Evolutionary conservation across 2,888 invertebrate genomes (phyloP), one percentile per base, ranked within the genome.

Genomic region (Steinernema scapterisci): DNA sequence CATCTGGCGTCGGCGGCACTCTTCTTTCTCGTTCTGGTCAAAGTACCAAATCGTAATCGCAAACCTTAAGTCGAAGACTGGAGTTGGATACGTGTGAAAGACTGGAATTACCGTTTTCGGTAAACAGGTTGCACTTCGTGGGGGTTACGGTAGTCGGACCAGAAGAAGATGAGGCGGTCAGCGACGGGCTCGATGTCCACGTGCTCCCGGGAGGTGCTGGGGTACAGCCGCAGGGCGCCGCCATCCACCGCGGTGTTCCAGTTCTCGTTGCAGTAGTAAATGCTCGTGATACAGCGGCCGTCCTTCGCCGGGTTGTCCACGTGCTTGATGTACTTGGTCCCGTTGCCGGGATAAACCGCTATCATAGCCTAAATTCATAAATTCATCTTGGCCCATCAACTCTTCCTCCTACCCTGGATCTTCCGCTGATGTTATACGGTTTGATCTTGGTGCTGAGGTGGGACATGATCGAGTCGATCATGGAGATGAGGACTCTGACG

Each of bases 251-350:
- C 70, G 70, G 81, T 76, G 23, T 84, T 77, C 97, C 97, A 97
- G 89, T 95, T 92, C 87, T 93, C 91, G 90, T 97, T 97, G 86
- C 97, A 92, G 90, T 97, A 97, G 90, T 97, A 97, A 86, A 97
- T 97, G 79, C 95, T 94, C 7, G 97, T 97, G 87, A 97, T 94
- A 88, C 95, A 95, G 80, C 97, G 91, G 21, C 97, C 97, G 89
- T 97, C 97, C 86, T 92, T 92, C 89, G 95, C 95, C 6, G 97
- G 97, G 90, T 97, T 97, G 89, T 97, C 97, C 52, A 97, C 95
- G 89, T 97, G 97, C 89, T 95, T 94, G 73, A 97, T 94, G 89
- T 97, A 97, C 87, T 94, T 94, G 13, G 95, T 92, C 74, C 95
- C 95, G 73, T 92, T 92, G 43, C 96, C 97, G 0, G 97, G 97